phyloP scores from a whole-genome alignment of 2,888 invertebrate genomes.

The Andrena praecox region DNA sequence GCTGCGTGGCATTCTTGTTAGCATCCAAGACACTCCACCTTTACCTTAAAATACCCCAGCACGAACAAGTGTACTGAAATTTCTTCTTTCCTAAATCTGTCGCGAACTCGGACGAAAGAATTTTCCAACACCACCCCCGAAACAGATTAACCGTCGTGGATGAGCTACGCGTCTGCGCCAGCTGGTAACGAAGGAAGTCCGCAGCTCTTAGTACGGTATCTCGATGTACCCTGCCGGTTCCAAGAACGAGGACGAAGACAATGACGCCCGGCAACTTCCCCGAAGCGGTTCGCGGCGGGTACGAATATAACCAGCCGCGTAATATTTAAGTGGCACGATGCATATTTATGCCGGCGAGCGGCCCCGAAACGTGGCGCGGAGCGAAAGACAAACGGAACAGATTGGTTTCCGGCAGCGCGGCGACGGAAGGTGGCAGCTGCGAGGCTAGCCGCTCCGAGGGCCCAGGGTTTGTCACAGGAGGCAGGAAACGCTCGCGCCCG shows the following conservation, averaged over 20 bases:
- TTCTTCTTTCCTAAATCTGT: too few species aligned
- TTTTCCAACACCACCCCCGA: too few species aligned
- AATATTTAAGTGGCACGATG: constrained; percentile 70
- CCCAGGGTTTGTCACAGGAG: constrained; percentile 76
- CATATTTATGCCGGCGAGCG: constrained; percentile 70
- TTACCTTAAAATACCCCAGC: too few species aligned
- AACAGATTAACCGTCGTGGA: too few species aligned
- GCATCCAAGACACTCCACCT: too few species aligned
- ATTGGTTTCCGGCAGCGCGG: constrained; percentile 78
- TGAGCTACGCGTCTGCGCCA: too few species aligned
- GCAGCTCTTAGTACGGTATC: not conserved
- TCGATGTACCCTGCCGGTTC: not conserved
- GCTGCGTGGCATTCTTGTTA: too few species aligned
- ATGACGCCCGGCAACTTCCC: not conserved
- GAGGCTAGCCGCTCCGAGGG: constrained; percentile 53
- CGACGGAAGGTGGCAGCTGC: constrained; percentile 75
- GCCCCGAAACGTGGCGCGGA: constrained; percentile 42
- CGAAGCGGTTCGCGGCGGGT: not conserved
- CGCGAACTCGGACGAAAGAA: too few species aligned
- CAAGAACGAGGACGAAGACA: not conserved
- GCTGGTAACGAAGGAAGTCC: not conserved
- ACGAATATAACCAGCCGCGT: constrained; percentile 27
- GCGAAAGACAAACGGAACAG: constrained; percentile 78
- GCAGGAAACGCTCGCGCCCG: constrained; percentile 79
- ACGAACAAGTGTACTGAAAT: too few species aligned